phyloP scores from a whole-genome alignment of 2,797 vertebrate species.

The Lateolabrax maculatus region DNA sequence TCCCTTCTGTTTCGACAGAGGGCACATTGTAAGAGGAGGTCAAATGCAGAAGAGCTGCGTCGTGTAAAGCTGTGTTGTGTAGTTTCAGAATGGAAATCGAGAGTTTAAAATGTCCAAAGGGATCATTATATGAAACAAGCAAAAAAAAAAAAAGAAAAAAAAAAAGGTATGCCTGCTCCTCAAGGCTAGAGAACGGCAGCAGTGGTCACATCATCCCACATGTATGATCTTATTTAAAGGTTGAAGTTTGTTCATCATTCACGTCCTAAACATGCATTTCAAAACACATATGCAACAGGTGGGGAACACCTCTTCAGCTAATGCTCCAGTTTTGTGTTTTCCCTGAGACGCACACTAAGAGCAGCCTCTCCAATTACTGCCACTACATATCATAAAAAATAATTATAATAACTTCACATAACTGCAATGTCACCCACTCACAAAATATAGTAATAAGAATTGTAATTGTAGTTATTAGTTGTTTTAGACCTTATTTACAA shows the following conservation, averaged over 20 bases:
- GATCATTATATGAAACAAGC: constrained; percentile 46
- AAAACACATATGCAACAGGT: not conserved
- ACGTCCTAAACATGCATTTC: not conserved
- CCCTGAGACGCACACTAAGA: not conserved
- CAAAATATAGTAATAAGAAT: not conserved
- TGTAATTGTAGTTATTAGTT: not conserved
- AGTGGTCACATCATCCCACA: not conserved
- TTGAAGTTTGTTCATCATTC: not conserved
- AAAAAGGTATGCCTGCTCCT: constrained; percentile 2
- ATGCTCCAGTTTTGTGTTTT: not conserved
- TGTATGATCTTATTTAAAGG: not conserved
- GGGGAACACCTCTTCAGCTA: not conserved
- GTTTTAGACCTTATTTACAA: not conserved
- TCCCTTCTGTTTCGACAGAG: constrained; percentile 73
- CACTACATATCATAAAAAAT: not conserved
- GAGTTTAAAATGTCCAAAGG: constrained; percentile 64
- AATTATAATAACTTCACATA: not conserved
- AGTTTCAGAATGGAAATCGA: constrained; percentile 66
- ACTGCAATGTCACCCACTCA: not conserved
- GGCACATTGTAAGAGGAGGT: constrained; percentile 68
- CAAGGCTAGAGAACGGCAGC: constrained; percentile 18
- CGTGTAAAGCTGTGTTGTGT: constrained; percentile 63
- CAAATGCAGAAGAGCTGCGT: constrained; percentile 72
- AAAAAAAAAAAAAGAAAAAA: constrained; percentile 49
- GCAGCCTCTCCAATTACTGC: not conserved